A percentile compares a stretch with the other conserved stretches of the same genome.
These are phyloP conservation scores for Cyphomyrus plagiostoma DNA, from an alignment of 2,113 vertebrate species.

Conservation along the genomic window DNA sequence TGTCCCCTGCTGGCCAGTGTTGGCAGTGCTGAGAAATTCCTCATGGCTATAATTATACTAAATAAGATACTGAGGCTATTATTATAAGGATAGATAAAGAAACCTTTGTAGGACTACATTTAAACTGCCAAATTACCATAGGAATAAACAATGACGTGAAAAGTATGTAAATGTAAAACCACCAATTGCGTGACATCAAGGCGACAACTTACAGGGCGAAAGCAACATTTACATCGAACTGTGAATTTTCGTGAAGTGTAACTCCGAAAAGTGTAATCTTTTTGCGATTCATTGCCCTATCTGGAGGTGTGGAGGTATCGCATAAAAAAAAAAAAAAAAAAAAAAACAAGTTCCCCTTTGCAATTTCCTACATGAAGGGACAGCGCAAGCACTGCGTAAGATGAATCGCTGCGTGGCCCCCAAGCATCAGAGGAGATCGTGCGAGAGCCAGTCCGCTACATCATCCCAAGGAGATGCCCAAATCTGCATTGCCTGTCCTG, in stretches of 20 bases:
- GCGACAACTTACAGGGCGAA: background rate
- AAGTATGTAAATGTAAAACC: background rate
- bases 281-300: background rate
- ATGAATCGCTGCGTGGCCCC: background rate
- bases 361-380: background rate
- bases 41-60: background rate
- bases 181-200: background rate
- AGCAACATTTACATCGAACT: background rate
- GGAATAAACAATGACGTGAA: background rate
- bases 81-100: background rate
- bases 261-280: background rate
- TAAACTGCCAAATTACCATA: background rate
- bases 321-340: background rate
- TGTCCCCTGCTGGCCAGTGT: background rate
- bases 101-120: background rate
- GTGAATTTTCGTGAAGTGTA: background rate
- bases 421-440: background rate
- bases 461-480: background rate
- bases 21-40: background rate
- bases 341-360: constrained; percentile 14
- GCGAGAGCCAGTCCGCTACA: background rate
- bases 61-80: background rate
- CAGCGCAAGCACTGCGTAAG: background rate
- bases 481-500: background rate
- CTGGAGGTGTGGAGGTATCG: background rate